Base-by-base conservation (phyloP, 1,140 invertebrate genomes). In the Cydia fagiglandana region DNA sequence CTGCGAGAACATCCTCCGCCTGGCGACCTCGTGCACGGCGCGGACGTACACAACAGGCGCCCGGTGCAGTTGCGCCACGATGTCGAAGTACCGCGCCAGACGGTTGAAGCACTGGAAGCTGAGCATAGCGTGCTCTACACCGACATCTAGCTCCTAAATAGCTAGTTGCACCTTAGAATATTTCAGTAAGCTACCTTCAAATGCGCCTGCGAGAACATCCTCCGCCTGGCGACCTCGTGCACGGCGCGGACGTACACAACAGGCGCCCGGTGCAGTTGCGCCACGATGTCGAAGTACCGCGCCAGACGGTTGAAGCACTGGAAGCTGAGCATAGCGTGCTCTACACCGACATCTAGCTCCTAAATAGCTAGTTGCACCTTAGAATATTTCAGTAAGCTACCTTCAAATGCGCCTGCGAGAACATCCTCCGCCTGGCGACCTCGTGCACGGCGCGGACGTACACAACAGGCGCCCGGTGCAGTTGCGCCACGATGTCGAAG, bases 231-330 rank as follows among this genome's bases (percentile, higher is more conserved):
- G 0, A 98, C 97, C 91, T 99, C 98, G 4, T 95, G 94, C 4
- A 98, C 95, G 9, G 97, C 96, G 64, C 94, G 94, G 77, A 97
- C 94, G 91, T 98, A 99, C 66, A 97, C 95, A 45, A 94, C 91
- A 0, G 98, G 98, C 0, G 98, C 96, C 64, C 95, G 88, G 87
- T 98, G 96, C 73, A 99, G 95, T 90, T 99, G 98, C 78, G 96
- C 95, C 9, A 99, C 94, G 34, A 98, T 95, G 78, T 96, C 95
- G 73, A 98, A 94, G 83, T 97, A 95, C 15, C 95, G 94, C 76
- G 95, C 94, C 5, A 98, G 91, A 9, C 97, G 94, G 79, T 96
- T 95, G 74, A 99, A 90, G 82, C 95, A 97, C 80, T 98, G 96
- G 85, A 96, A 95, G 84, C 97, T 96, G 76, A 98, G 95, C 61